A percentile compares a stretch with the other conserved stretches of the same genome.
Conservation (phyloP, 2,797 vertebrate genomes). For the Leptoclinus maculatus region DNA sequence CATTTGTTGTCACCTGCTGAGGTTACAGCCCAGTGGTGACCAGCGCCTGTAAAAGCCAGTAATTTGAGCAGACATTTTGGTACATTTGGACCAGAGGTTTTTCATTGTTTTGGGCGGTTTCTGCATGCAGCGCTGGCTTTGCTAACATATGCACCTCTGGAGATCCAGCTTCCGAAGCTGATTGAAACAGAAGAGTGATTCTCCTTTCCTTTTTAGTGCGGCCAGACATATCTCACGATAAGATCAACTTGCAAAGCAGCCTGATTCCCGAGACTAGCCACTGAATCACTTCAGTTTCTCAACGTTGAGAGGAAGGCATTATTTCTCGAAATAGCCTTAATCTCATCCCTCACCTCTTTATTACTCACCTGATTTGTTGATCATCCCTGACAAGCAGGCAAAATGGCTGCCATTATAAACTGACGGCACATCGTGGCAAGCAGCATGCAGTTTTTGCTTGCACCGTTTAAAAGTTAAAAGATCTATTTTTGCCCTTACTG, state of each 20-base stretch:
- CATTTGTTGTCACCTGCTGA: conserved; percentile 48
- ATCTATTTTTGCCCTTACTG: conserved; percentile 9
- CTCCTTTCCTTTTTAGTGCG: conserved; percentile 20
- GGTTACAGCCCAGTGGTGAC: conserved; percentile 40
- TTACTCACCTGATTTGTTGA: conserved; percentile 52
- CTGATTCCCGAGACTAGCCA: conserved; percentile 27
- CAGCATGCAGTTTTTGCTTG: conserved; percentile 19
- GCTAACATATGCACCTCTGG: conserved; percentile 37
- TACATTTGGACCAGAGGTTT: conserved; percentile 28
- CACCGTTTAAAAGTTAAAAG: conserved; percentile 22
- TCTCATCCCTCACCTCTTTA: conserved; percentile 38
- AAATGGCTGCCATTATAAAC: conserved; percentile 53
- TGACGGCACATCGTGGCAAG: conserved; percentile 47
- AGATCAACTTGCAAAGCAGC: conserved; percentile 49
- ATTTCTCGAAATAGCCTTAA: conserved; percentile 32
- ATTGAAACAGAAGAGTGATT: conserved; percentile 50
- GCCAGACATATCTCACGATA: conserved; percentile 32
- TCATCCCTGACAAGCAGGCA: conserved; percentile 39
- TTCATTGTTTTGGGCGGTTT: conserved; percentile 41
- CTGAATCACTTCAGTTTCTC: conserved; percentile 30
- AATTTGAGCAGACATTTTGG: conserved; percentile 45
- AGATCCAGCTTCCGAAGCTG: conserved; percentile 52
- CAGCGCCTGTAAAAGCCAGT: conserved; percentile 9
- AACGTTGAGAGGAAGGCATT: conserved; percentile 38
- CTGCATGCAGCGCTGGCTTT: conserved; percentile 33